Conservation (phyloP, 1,140 invertebrate species). For the Maconellicoccus hirsutus region DNA sequence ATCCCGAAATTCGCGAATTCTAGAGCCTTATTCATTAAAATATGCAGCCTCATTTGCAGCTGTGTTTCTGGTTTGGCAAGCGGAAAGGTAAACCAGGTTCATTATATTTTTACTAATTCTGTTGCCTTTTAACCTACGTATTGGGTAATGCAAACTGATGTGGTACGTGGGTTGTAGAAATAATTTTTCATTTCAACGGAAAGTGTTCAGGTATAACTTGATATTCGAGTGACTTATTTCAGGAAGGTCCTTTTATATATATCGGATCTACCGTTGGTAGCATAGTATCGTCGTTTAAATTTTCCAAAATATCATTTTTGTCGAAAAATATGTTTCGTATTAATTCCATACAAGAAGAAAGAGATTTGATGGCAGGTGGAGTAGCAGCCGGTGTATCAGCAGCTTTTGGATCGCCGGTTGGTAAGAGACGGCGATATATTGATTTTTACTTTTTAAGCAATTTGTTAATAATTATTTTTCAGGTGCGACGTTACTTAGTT, state of each 20-base stretch:
- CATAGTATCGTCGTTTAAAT: slow-evolving; percentile 25
- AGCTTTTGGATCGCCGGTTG: slow-evolving; percentile 57
- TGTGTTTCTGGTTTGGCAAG: slow-evolving; percentile 91
- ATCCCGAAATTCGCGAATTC: slow-evolving; percentile 82
- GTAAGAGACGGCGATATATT: slow-evolving; percentile 38
- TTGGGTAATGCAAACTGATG: no score
- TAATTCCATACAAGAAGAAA: slow-evolving; percentile 92
- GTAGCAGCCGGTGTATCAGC: slow-evolving; percentile 27
- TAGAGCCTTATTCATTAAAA: slow-evolving; percentile 85
- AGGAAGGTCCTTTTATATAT: slow-evolving; percentile 99
- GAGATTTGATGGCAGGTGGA: slow-evolving; percentile 83
- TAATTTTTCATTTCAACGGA: no score
- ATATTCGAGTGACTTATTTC: slow-evolving; percentile 26
- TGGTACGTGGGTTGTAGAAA: no score
- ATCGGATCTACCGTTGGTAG: slow-evolving; percentile 93
- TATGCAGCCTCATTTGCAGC: slow-evolving; percentile 81
- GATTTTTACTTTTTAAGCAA: background rate
- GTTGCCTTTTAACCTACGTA: no score
- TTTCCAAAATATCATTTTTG: slow-evolving; percentile 70
- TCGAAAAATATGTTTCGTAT: slow-evolving; percentile 72
- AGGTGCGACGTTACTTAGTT: slow-evolving; percentile 91
- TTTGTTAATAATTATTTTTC: slow-evolving; percentile 27
- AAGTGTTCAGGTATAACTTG: no score
- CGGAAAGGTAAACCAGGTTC: slow-evolving; percentile 61
- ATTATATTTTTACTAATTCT: no score